A percentile compares a stretch with the other conserved stretches of the same genome.
Conservation (phyloP, 1,140 invertebrate genomes). For the Scaptomyza graminum region DNA sequence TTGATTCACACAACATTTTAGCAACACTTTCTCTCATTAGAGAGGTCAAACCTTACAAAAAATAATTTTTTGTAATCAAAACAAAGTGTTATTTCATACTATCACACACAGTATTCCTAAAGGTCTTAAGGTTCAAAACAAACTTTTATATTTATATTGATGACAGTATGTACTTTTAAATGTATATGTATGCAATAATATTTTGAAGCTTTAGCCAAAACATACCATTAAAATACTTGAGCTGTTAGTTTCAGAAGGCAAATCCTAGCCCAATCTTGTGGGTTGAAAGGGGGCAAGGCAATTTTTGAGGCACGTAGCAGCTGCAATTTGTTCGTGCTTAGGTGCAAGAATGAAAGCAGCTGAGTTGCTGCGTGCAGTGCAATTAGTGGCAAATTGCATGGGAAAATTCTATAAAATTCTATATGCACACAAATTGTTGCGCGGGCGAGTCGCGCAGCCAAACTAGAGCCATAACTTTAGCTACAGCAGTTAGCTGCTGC, state of each 20-base stretch:
- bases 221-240: background rate
- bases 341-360: conserved; percentile 66
- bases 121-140: too few relatives aligned
- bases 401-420: conserved; percentile 77
- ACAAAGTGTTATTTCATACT: too few relatives aligned
- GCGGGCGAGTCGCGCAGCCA: conserved; percentile 44
- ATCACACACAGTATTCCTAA: too few relatives aligned
- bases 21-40: too few relatives aligned
- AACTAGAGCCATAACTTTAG: background rate
- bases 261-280: background rate
- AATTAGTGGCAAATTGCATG: conserved; percentile 80
- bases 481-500: background rate
- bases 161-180: background rate
- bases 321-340: conserved; percentile 54
- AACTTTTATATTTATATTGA: background rate
- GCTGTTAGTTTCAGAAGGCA: background rate
- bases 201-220: background rate
- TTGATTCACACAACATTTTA: too few relatives aligned
- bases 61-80: too few relatives aligned
- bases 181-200: background rate
- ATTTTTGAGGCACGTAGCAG: conserved; percentile 46
- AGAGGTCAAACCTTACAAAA: too few relatives aligned
- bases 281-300: background rate
- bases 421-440: conserved; percentile 64
- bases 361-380: conserved; percentile 66